Evolutionary conservation across 2,888 invertebrate species (phyloP), one percentile per base, ranked within the genome.

Genomic region (Gibbula magus): DNA sequence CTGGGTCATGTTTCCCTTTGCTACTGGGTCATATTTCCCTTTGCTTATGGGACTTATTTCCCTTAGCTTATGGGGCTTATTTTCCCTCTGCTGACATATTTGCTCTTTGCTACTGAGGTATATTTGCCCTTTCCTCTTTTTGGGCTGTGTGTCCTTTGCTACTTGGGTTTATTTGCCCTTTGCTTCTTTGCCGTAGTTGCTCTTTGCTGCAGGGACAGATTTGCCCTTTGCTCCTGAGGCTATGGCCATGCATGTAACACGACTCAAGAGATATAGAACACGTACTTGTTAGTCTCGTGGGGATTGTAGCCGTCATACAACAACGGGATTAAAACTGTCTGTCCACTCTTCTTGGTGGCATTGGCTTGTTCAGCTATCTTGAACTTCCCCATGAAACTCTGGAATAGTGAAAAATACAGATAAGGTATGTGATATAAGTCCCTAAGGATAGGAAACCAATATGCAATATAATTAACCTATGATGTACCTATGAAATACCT

Each of bases 371-470:
- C 91, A 0, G 91, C 89, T 16, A 87, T 78, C 83, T 92, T 92
- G 84, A 91, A 92, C 84, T 91, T 91, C 7, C 89, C 89, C 61
- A 92, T 91, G 81, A 92, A 92, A 82, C 90, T 90, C 91, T 92
- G 85, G 5, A 75, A 74, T 35, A 73, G 45, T 25, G 35, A 20
- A 45, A 29, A 45, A 5, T 2, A n/a, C 8, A 25, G n/a, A 20
- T 16, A 13, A 18, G 0, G 53, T 76, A 76, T 22, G 20, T 18
- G 25, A n/a, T n/a, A n/a, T n/a, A n/a, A n/a, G n/a, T n/a, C n/a
- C n/a, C n/a, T n/a, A n/a, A 29, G 16, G 3, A 35, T 20, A 3
- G 4, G 45, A 32, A 10, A 39, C 18, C 32, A 32, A 35, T 7
- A n/a, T n/a, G n/a, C n/a, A n/a, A n/a, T 25, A 13, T 53, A 18